Base-by-base conservation (phyloP, 2,888 invertebrate species). In the Metellina segmentata region DNA sequence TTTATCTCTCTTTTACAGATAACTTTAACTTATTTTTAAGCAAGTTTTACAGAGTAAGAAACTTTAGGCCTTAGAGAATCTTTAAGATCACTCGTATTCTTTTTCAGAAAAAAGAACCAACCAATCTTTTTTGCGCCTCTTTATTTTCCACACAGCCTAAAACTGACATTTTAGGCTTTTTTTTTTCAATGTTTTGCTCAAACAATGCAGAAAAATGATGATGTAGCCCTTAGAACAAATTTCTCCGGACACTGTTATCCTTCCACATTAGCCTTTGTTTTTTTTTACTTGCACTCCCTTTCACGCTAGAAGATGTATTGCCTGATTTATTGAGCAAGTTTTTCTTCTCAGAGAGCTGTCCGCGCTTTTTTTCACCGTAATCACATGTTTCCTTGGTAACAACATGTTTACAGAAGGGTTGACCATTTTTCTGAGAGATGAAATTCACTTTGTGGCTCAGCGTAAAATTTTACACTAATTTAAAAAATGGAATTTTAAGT, bases 191-290 rank as follows among this genome's bases (percentile, higher is more conserved):
- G n/a, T 71, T 53, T 75, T 48, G 20, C 16, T 75, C 70, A 48
- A 85, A 74, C 74, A 16, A 53, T 48, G 85, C 11, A 52, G 74
- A 20, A 85, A 85, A 85, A 85, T 61, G 85, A 75, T 75, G 75
- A 85, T 85, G 85, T 85, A 85, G 74, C 34, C 74, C 53, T 75
- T n/a, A 13, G 34, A 83, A 74, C 51, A 79, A 79, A 85, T 85
- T 75, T 83, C 74, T 75, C 74, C 9, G 20, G 11, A 48, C 61
- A 53, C n/a, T 85, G 53, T 61, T 85, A 53, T 85, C 53, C 61
- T 48, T 85, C 11, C 16, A 16, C 53, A 61, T 85, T 61, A 74
- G 53, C 75, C 53, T 75, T 75, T 34, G 75, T 34, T 53, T 75
- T 34, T 61, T 85, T 75, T 75, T 72, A 51, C 16, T 7, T 11